Evolutionary conservation across 2,797 vertebrate genomes (phyloP), one percentile per base, ranked within the genome.

Genomic region (Microtus californicus): DNA sequence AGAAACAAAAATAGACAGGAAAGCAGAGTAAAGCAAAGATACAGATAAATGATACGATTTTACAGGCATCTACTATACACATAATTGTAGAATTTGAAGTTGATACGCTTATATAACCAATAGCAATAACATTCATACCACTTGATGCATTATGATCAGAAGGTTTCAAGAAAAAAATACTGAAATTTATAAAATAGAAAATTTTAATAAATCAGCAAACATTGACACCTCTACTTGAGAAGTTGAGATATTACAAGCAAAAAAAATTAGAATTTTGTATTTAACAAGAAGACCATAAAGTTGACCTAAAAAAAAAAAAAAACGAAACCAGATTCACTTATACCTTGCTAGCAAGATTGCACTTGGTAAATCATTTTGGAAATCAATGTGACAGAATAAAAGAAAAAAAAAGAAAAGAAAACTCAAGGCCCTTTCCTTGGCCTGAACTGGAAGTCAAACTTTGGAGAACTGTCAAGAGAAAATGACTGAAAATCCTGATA

Each of bases 351-450:
- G 9, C 61, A 11, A 65, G 59, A 92, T 88, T 97, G 78, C 81
- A 87, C 37, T 92, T 83, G 88, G 56, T 54, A 95, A 88, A 90
- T 92, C 74, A 6, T 93, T 95, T 86, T 95, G n/a, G 59, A 92
- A 92, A 92, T 61, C 11, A 83, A 92, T 5, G 21, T 69, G 37
- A 87, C 61, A 87, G 81, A 82, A 48, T 23, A 80, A 92, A 51
- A 25, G 31, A 10, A 8, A 63, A 40, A 11, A 2, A 2, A 48
- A n/a, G n/a, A n/a, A 82, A 63, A 65, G 27, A 34, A 67, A 85
- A n/a, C 7, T 87, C 40, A 89, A 31, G 40, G 71, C 40, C 43
- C 40, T 88, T 94, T 92, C 48, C 61, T 90, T 85, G 29, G 21
- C 87, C 86, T 69, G 80, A 74, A 48, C n/a, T 56, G 87, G 27